phyloP scores from a whole-genome alignment of 2,888 invertebrate species.

The Macrosiphum euphorbiae region DNA sequence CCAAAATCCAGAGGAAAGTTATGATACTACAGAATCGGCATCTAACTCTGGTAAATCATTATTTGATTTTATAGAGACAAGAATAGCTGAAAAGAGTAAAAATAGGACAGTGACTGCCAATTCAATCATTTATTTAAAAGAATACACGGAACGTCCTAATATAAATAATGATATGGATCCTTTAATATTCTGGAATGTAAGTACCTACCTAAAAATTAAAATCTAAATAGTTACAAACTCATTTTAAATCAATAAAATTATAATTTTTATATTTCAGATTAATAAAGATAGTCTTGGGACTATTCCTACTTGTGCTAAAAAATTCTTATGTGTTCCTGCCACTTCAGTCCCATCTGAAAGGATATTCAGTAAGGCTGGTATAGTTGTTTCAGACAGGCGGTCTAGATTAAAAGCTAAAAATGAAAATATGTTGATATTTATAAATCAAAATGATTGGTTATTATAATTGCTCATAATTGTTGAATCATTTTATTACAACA shows the following conservation, averaged over 20 bases:
- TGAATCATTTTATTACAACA: no score
- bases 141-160: neutral
- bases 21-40: no score
- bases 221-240: neutral
- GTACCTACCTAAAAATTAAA: constrained; percentile 2
- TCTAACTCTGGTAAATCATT: neutral
- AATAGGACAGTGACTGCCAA: neutral
- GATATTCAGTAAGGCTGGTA: constrained; percentile 2
- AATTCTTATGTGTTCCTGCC: neutral
- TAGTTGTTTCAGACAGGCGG: neutral
- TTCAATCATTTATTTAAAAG: neutral
- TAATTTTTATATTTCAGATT: neutral
- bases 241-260: neutral
- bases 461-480: neutral
- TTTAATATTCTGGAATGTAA: neutral
- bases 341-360: neutral
- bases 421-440: neutral
- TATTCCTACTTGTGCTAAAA: neutral
- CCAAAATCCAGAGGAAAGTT: no score
- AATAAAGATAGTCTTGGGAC: neutral
- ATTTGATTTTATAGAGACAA: neutral
- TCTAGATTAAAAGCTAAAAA: neutral
- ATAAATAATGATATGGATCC: neutral
- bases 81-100: neutral
- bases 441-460: neutral